Percentiles rank a stretch among this genome's conserved stretches.
These are phyloP conservation scores for Tenthredo amoena DNA, from an alignment of 2,888 invertebrate species.

Conservation along the genomic window DNA sequence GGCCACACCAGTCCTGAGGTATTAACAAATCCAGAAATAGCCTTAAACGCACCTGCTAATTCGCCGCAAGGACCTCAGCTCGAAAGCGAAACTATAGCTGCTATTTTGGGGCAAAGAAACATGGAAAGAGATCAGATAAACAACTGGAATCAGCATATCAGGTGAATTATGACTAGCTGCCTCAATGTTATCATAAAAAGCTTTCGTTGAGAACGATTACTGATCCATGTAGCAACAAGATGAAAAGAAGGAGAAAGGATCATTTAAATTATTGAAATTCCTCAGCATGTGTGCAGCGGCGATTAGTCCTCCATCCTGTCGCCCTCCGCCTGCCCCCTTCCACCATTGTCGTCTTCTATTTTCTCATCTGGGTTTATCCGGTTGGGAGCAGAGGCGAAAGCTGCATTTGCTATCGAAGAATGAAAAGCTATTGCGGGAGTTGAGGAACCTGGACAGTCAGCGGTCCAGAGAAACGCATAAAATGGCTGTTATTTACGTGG, in stretches of 20 bases:
- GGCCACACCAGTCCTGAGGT: slow-evolving; percentile 94
- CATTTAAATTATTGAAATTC: not conserved
- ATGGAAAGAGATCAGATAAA: slow-evolving; percentile 88
- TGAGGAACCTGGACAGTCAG: slow-evolving; percentile 96
- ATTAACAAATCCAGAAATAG: slow-evolving; percentile 73
- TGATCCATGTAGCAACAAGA: no score
- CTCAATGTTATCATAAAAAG: not conserved
- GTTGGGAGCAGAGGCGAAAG: slow-evolving; percentile 92
- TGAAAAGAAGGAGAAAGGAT: not conserved
- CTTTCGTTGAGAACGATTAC: no score
- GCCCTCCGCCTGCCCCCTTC: slow-evolving; percentile 84
- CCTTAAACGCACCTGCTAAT: slow-evolving; percentile 89
- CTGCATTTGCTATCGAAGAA: slow-evolving; percentile 93
- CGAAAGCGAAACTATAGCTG: slow-evolving; percentile 92
- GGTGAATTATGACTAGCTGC: slow-evolving; percentile 59
- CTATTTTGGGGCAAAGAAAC: slow-evolving; percentile 91
- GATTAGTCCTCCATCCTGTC: slow-evolving; percentile 79
- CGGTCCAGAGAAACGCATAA: slow-evolving; percentile 96
- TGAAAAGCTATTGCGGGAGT: slow-evolving; percentile 92
- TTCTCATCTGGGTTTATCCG: slow-evolving; percentile 93
- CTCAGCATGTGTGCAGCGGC: slow-evolving; percentile 79
- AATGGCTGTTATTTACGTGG: slow-evolving; percentile 98
- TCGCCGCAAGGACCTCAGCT: slow-evolving; percentile 87
- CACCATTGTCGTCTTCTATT: slow-evolving; percentile 93
- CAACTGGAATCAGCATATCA: slow-evolving; percentile 72